A percentile compares a stretch with the other conserved stretches of the same genome.
These are phyloP conservation scores for Bombus affinis DNA, from an alignment of 1,140 invertebrate species.

Conservation along the genomic window DNA sequence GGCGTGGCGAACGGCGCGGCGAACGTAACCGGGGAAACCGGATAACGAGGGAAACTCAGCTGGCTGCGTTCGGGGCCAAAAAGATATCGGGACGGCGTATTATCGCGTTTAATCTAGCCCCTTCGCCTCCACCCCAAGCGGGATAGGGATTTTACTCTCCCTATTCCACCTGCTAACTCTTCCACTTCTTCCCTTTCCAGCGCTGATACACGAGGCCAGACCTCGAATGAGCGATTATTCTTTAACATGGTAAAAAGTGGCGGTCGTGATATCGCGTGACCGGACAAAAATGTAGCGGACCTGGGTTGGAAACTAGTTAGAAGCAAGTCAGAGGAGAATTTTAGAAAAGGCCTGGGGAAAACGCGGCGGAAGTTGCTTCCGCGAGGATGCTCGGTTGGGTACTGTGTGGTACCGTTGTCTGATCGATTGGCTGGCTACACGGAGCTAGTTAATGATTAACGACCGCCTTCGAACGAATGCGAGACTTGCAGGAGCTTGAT, in stretches of 20 bases:
- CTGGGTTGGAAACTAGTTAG: not conserved
- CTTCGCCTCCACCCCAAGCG: not conserved
- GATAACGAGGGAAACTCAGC: conserved; percentile 54
- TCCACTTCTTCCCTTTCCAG: no score
- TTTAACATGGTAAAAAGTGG: conserved; percentile 41
- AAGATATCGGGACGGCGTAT: conserved; percentile 56
- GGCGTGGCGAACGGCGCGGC: conserved; percentile 18
- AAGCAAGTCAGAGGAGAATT: not conserved
- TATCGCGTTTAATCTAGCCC: conserved; percentile 60
- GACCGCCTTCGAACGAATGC: not conserved
- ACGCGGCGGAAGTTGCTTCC: not conserved
- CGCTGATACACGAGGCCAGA: no score
- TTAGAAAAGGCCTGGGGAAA: not conserved
- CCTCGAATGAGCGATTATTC: conserved; percentile 25
- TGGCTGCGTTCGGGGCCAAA: not conserved
- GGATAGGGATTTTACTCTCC: not conserved
- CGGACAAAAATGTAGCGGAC: not conserved
- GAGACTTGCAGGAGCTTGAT: not conserved
- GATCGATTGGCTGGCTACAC: not conserved
- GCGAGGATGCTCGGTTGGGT: not conserved
- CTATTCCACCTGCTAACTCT: not conserved
- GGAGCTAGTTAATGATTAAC: not conserved
- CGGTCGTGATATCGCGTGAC: conserved; percentile 24
- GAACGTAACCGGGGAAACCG: conserved; percentile 54
- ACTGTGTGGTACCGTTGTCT: not conserved